Conservation (phyloP, 1,140 invertebrate species). For the Drosophila truncata region DNA sequence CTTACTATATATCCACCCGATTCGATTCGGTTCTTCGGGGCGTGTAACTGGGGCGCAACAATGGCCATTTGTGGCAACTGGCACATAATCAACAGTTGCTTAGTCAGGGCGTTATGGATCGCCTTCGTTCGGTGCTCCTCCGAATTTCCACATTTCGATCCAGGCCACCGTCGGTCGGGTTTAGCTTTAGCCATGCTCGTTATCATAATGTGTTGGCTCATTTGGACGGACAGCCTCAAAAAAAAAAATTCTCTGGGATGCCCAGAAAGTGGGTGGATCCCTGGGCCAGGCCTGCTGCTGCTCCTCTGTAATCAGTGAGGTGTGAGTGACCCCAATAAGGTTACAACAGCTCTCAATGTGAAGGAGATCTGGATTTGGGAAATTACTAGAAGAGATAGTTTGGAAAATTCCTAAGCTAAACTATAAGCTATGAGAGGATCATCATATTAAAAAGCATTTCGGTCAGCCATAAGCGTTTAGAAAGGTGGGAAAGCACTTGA, state of each 20-base stretch:
- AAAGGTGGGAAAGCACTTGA: conserved; percentile 37
- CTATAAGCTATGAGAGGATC: conserved; percentile 31
- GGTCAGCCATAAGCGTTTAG: conserved; percentile 35
- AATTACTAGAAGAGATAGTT: conserved; percentile 40
- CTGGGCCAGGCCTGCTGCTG: conserved; percentile 3
- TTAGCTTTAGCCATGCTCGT: conserved; percentile 72
- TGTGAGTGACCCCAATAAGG: conserved; percentile 72
- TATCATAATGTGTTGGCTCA: conserved; percentile 78
- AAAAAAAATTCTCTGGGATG: conserved; percentile 1
- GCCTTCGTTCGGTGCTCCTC: conserved; percentile 24
- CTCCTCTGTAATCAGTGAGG: conserved; percentile 62
- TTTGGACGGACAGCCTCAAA: conserved; percentile 48
- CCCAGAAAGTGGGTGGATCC: conserved; percentile 34
- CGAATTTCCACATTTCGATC: conserved; percentile 43
- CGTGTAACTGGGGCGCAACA: conserved; percentile 77
- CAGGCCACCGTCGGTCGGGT: conserved; percentile 33
- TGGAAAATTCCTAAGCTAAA: conserved; percentile 9
- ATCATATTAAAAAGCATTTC: conserved; percentile 58
- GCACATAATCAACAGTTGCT: conserved; percentile 82
- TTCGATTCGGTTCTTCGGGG: conserved; percentile 51
- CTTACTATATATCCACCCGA: conserved; percentile 12
- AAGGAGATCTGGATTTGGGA: conserved; percentile 7
- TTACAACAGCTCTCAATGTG: conserved; percentile 19
- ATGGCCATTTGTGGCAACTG: conserved; percentile 74
- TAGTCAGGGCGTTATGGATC: conserved; percentile 61